These are phyloP conservation scores for Ariolimax columbianus DNA, from an alignment of 2,888 invertebrate genomes.

Conservation along the genomic window DNA sequence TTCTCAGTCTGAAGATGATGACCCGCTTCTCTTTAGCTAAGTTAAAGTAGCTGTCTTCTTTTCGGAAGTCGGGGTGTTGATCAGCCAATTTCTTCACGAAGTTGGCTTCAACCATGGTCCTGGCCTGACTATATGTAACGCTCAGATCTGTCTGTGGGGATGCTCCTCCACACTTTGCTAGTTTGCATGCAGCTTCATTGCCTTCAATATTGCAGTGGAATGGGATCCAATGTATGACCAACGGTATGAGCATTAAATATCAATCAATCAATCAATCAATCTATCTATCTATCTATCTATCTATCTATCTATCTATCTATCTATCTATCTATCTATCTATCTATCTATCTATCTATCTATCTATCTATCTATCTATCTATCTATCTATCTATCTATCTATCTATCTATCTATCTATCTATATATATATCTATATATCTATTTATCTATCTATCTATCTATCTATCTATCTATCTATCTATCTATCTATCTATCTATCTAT, in stretches of 20 bases:
- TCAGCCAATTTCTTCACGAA: too few relatives aligned
- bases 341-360: slow-evolving; percentile 14
- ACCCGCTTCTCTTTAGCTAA: too few relatives aligned
- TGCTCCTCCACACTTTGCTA: too few relatives aligned
- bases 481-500: neutral
- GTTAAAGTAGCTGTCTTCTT: too few relatives aligned
- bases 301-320: neutral
- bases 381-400: slow-evolving; percentile 10
- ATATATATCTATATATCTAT: neutral
- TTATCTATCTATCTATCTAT: neutral
- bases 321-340: slow-evolving; percentile 14
- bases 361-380: slow-evolving; percentile 10
- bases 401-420: neutral
- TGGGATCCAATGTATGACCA: too few relatives aligned
- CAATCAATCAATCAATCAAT: neutral
- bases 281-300: slow-evolving; percentile 7
- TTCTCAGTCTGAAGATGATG: too few relatives aligned
- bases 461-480: neutral
- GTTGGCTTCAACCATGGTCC: too few relatives aligned
- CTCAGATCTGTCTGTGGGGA: too few relatives aligned
- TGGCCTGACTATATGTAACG: too few relatives aligned
- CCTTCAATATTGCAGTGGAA: too few relatives aligned
- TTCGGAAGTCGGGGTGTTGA: too few relatives aligned
- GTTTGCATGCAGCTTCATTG: too few relatives aligned
- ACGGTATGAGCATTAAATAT: neutral